Conservation (phyloP, 2,113 vertebrate genomes). For the Anguilla japonica region DNA sequence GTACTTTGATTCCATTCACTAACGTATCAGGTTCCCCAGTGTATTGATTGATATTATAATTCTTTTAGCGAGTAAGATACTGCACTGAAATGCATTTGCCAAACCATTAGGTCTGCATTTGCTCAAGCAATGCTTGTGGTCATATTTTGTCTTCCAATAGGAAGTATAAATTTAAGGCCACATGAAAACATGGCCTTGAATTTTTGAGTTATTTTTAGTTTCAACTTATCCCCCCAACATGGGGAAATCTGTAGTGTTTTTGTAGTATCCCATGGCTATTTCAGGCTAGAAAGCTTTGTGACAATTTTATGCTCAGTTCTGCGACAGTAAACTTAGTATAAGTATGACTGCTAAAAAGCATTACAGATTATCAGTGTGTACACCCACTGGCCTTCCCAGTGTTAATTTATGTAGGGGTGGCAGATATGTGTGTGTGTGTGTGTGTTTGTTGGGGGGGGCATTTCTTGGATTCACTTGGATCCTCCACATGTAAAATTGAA, state of each 20-base stretch:
- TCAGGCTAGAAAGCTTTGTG: neutral
- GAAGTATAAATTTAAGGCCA: neutral
- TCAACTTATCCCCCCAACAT: neutral
- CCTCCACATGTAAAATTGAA: neutral
- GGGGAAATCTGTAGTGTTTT: neutral
- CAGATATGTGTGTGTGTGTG: no score
- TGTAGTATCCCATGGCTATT: neutral
- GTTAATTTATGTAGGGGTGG: neutral
- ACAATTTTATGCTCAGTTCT: neutral
- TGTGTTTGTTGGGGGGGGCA: neutral
- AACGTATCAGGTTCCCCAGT: neutral
- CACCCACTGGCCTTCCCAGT: neutral
- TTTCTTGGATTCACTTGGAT: neutral
- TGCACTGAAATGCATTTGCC: neutral
- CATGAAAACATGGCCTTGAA: neutral
- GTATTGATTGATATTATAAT: no score
- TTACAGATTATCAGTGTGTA: neutral
- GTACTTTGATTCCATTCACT: neutral
- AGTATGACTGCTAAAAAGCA: neutral
- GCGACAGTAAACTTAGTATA: neutral
- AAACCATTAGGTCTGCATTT: neutral
- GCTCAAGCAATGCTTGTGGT: neutral
- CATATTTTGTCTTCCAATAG: neutral
- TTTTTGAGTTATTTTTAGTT: neutral
- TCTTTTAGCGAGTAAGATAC: neutral